Evolutionary conservation across 1,140 invertebrate genomes (phyloP).

Genomic region (Eupristina koningsbergeri): DNA sequence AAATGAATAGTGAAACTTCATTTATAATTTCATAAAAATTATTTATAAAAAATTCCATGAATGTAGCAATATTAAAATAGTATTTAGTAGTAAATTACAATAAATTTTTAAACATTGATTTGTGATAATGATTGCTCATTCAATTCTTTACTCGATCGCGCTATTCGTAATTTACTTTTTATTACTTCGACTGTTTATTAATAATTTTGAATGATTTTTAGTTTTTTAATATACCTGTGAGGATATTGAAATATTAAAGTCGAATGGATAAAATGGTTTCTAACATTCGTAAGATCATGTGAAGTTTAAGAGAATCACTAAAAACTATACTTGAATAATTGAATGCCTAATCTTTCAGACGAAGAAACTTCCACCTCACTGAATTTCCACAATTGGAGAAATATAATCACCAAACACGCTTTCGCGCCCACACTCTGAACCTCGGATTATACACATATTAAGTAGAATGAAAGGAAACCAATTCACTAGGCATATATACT

Average conservation of each 20-base stretch:
- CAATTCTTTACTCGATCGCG: too few species aligned
- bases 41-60: too few species aligned
- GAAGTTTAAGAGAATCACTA: not conserved
- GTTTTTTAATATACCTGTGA: not conserved
- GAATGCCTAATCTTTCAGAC: not conserved
- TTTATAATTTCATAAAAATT: too few species aligned
- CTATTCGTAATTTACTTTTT: too few species aligned
- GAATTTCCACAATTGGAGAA: not conserved
- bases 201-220: too few species aligned
- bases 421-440: not conserved
- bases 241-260: not conserved
- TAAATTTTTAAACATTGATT: too few species aligned
- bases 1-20: too few species aligned
- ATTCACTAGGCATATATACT: constrained; percentile 9
- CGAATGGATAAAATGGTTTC: not conserved
- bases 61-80: too few species aligned
- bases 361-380: not conserved
- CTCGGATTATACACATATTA: constrained; percentile 1
- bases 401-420: not conserved
- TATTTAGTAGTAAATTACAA: too few species aligned
- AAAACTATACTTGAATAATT: not conserved
- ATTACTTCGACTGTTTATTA: too few species aligned
- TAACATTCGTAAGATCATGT: too few species aligned
- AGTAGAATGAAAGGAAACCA: constrained; percentile 14
- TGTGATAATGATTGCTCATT: too few species aligned